Evolutionary conservation across 2,113 vertebrate species (phyloP), one percentile per base, ranked within the genome.

Genomic region (Sinocyclocheilus grahami): DNA sequence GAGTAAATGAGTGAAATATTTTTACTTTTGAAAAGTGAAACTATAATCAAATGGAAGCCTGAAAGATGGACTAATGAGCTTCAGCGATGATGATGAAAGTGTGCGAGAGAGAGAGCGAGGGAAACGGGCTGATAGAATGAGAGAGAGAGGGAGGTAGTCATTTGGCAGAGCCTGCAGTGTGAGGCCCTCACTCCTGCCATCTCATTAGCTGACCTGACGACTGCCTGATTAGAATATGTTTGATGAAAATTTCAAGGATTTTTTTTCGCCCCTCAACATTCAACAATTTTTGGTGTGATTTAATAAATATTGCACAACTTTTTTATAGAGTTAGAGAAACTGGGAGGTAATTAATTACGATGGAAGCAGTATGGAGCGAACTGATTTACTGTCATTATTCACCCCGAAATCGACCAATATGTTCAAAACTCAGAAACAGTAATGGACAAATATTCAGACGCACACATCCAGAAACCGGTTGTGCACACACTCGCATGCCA

Each of bases 121-220:
- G 22, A 69, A 53, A 78, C 16, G 4, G 63, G 74, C 63, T 55
- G 80, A 72, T 37, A 85, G 78, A 87, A 53, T 30, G 33, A 18
- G 33, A 85, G 65, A 80, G 76, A 74, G 76, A 63, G 74, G 46
- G 62, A 60, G 72, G 18, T 4, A 24, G 62, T 90, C 89, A 87
- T 76, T 95, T 95, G 94, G 94, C 94, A 95, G 95, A 97, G 96
- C 96, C 96, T 94, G 93, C 93, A 95, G 93, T 94, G 96, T 96
- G 93, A 96, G 97, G 96, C 96, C 96, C 96, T 96, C 93, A 94
- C 96, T 97, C 96, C 95, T 97, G 96, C 97, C 96, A 97, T 97
- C 97, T 99, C 97, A 98, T 99, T 99, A 99, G 97, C 95, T 99
- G 97, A 98, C 97, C 97, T 98, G 97, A 96, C 96, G 96, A 99